Percentiles rank a stretch among this genome's conserved stretches.
phyloP scores from a whole-genome alignment of 2,113 vertebrate species.

The Daphoenositta chrysoptera region DNA sequence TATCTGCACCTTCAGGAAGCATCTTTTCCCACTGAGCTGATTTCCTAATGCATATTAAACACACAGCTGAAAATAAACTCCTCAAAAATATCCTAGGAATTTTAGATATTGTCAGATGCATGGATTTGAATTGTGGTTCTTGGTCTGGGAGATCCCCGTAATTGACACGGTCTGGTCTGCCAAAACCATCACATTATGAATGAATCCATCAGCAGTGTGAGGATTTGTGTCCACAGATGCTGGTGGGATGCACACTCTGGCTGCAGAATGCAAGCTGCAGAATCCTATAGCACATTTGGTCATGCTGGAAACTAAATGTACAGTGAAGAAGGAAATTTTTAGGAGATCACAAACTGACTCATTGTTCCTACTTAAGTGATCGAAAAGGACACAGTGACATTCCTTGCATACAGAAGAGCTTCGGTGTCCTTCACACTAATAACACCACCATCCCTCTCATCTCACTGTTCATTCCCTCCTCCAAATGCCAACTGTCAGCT shows the following conservation, averaged over 20 bases:
- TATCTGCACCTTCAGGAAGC: not conserved
- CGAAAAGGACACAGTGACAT: not conserved
- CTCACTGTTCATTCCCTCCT: not conserved
- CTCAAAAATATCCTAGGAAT: not conserved
- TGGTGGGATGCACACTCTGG: rapidly evolving
- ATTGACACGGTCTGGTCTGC: not conserved
- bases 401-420: not conserved
- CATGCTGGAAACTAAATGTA: not conserved
- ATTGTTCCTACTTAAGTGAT: not conserved
- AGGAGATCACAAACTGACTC: not conserved
- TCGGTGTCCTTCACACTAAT: not conserved
- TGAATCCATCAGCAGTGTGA: not conserved
- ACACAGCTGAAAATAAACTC: not conserved
- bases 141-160: not conserved
- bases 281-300: not conserved
- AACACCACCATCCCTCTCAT: not conserved
- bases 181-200: not conserved
- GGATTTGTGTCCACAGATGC: not conserved
- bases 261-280: not conserved
- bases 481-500: not conserved
- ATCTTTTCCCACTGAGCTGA: not conserved
- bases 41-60: not conserved
- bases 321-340: not conserved
- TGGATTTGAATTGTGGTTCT: not conserved
- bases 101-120: not conserved